Base-by-base conservation (phyloP, 2,888 invertebrate genomes). In the Tenthredo distinguenda region DNA sequence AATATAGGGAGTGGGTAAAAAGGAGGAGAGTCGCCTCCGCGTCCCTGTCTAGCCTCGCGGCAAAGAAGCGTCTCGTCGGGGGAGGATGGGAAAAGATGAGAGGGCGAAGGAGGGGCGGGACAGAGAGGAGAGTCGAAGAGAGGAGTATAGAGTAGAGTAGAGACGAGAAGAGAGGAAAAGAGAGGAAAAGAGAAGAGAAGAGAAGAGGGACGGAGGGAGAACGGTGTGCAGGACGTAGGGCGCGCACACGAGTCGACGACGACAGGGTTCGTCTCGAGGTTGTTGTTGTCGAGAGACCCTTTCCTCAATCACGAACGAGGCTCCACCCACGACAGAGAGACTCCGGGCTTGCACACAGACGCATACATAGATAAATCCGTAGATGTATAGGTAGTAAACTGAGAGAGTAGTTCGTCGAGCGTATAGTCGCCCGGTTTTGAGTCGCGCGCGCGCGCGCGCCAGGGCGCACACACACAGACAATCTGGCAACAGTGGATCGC, bases 401-500 rank as follows among this genome's bases (percentile, higher is more conserved):
- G 74, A 58, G 18, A 71, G 50, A 84, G 62, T 62, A 26, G 62
- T 62, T 26, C 31, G 37, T 37, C 26, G 55, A 68, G 62, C 72
- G 50, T 79, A 84, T 85, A 85, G 86, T 87, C 71, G 85, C 83
- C 85, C 43, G 40, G 72, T 40, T 74, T 43, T 74, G 83, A 65
- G 86, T 84, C 85, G 84, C 86, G 86, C 86, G 84, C 87, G 88
- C 86, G 77, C 77, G 77, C 77, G 77, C 55, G 72, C 72, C 68
- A 34, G 31, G 74, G 55, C 50, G 18, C 77, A 6, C 40, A 74
- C 74, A 74, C 74, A 74, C 18, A 77, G 37, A 89, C 92, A 92
- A 92, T 92, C 92, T 92, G 92, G 92, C 92, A 92, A 92, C 92
- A 92, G 91, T 92, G 92, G 68, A 91, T 90, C 91, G 91, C 91